Base-by-base conservation (phyloP, 2,888 invertebrate species). In the Alitta virens region DNA sequence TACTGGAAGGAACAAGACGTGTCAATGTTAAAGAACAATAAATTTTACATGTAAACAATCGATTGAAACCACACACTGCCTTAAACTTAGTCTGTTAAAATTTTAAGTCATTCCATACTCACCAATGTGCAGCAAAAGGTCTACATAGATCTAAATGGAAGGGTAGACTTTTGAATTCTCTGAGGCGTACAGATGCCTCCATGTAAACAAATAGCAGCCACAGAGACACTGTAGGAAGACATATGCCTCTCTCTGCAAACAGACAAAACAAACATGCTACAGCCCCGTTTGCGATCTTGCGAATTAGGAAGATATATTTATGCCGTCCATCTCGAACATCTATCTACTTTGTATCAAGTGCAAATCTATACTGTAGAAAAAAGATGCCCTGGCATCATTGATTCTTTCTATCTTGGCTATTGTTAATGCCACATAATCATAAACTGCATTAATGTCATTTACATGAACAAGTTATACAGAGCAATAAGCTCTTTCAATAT, bases 71-170 rank as follows among this genome's bases (percentile, higher is more conserved):
- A 40, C 16, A 40, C n/a, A n/a, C n/a, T n/a, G n/a, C n/a, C n/a
- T n/a, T n/a, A n/a, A n/a, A n/a, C n/a, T n/a, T n/a, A 12, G 5
- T 46, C 46, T 46, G 5, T 46, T 46, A 46, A 46, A 9, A 12
- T 40, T 40, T 40, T 16, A 9, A 40, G 40, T 9, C 9, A 40
- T n/a, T 14, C n/a, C n/a, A 33, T 24, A 77, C 87, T 83, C 86
- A 92, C 89, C 94, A 95, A 85, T 97, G 95, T 71, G 96, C 95
- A 74, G 96, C 96, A 84, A 97, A 94, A 72, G 96, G 96, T 82
- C 94, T 87, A 85, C 93, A 94, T 74, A 95, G 87, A 85, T 93
- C 94, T 79, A 93, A 86, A 81, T 91, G 91, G 78, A 89, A 89
- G 27, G 91, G 91, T 86, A 90, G 87, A 84, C 90, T 90, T 74